These are phyloP conservation scores for Sylvilagus bachmani DNA, from an alignment of 2,113 vertebrate genomes.

Conservation along the genomic window DNA sequence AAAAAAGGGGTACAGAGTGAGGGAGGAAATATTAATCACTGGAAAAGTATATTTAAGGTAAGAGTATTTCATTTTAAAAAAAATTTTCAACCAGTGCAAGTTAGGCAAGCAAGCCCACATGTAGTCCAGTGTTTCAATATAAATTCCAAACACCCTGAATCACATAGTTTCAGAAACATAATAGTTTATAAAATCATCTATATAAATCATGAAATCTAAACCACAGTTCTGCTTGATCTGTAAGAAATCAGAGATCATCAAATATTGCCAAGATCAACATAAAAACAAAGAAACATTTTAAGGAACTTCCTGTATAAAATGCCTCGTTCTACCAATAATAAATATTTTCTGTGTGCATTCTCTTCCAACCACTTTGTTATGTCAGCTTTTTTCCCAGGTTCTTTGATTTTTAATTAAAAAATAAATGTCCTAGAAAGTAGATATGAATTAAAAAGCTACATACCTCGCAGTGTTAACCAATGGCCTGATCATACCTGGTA, in stretches of 20 bases:
- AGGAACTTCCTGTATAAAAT: background rate
- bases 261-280: background rate
- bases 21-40: background rate
- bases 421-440: background rate
- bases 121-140: background rate
- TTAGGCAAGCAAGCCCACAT: background rate
- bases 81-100: background rate
- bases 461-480: background rate
- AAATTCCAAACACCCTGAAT: background rate
- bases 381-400: background rate
- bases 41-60: background rate
- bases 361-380: background rate
- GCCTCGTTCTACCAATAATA: background rate
- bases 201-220: background rate
- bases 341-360: background rate
- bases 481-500: background rate
- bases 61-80: background rate
- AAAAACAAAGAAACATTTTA: background rate
- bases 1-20: no score
- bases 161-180: background rate
- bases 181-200: background rate
- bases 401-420: background rate
- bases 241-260: background rate
- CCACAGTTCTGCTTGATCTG: background rate
- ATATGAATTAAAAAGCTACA: background rate